Conservation (phyloP, 2,113 vertebrate genomes). For the Pogona vitticeps region DNA sequence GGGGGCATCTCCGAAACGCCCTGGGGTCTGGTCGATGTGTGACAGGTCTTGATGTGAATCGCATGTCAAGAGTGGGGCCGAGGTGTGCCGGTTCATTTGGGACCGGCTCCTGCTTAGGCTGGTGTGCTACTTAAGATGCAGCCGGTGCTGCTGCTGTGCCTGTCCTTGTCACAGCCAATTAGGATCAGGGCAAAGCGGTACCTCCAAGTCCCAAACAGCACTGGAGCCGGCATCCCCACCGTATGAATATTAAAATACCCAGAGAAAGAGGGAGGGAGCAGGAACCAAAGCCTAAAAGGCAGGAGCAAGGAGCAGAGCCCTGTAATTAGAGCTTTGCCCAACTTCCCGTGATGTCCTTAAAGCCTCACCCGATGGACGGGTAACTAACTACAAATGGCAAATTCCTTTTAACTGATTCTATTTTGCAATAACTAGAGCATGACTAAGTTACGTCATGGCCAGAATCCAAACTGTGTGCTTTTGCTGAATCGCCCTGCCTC, state of each 20-base stretch:
- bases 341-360: no score
- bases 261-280: neutral
- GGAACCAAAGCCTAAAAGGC: neutral
- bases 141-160: conserved; percentile 20
- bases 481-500: no score
- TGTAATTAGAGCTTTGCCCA: neutral
- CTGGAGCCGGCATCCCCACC: conserved; percentile 21
- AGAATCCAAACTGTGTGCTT: no score
- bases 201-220: conserved; percentile 50
- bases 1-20: neutral
- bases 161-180: conserved; percentile 60
- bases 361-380: neutral
- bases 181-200: conserved; percentile 46
- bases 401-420: neutral
- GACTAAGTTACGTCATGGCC: neutral
- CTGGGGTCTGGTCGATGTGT: neutral
- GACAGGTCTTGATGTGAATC: neutral
- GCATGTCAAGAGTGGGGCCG: neutral
- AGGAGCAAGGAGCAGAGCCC: no score
- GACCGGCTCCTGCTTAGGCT: conserved; percentile 28
- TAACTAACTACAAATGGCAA: no score
- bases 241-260: conserved; percentile 33
- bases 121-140: conserved; percentile 49
- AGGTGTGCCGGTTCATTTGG: neutral
- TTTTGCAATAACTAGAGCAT: neutral